A percentile compares a stretch with the other conserved stretches of the same genome.
phyloP scores from a whole-genome alignment of 2,113 vertebrate genomes.

The Synodontis membranacea region DNA sequence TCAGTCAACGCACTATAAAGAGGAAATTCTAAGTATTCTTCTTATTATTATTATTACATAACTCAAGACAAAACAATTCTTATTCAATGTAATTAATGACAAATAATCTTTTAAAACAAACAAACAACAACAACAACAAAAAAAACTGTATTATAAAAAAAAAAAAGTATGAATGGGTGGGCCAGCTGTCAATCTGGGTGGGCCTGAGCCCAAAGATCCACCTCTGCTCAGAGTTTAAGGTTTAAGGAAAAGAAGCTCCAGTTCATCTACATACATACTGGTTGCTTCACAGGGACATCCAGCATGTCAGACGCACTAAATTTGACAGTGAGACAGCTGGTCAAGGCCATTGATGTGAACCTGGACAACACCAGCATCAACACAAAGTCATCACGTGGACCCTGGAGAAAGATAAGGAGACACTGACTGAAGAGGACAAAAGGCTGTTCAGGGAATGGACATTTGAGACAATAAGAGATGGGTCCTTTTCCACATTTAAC shows the following conservation, averaged over 20 bases:
- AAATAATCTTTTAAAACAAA: too few relatives aligned
- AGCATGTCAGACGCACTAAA: background rate
- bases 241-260: background rate
- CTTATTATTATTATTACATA: too few relatives aligned
- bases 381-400: background rate
- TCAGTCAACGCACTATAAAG: too few relatives aligned
- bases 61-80: too few relatives aligned
- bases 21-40: too few relatives aligned
- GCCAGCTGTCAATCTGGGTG: too few relatives aligned
- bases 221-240: too few relatives aligned
- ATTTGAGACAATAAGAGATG: background rate
- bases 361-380: background rate
- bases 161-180: too few relatives aligned
- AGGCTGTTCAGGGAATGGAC: background rate
- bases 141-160: too few relatives aligned
- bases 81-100: too few relatives aligned
- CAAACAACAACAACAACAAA: too few relatives aligned
- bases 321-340: background rate
- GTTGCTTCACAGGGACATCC: background rate
- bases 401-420: background rate
- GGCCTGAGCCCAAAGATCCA: too few relatives aligned
- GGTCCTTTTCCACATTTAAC: background rate
- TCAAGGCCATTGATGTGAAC: background rate
- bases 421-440: background rate
- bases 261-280: background rate